A percentile compares a stretch with the other conserved stretches of the same genome.
These are phyloP conservation scores for Periophthalmodon schlosseri DNA, from an alignment of 2,113 vertebrate genomes.

Conservation along the genomic window DNA sequence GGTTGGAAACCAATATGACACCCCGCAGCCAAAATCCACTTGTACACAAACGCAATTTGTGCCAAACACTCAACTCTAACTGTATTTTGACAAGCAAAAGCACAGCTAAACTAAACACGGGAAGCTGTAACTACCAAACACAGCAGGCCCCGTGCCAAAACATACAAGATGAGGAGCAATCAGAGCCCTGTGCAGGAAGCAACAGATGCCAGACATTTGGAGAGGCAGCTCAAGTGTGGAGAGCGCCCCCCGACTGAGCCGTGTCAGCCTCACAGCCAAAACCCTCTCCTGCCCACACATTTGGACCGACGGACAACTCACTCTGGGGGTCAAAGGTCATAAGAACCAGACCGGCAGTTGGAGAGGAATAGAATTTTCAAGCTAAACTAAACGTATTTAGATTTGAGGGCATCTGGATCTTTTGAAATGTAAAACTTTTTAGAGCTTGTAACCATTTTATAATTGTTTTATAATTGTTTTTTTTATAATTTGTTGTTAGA, in stretches of 20 bases:
- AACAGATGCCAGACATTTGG: constrained; percentile 12
- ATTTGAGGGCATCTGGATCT: neutral
- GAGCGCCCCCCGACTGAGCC: neutral
- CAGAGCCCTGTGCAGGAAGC: neutral
- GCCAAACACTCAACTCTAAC: constrained; percentile 6
- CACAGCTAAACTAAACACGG: constrained; percentile 4
- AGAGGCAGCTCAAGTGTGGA: neutral
- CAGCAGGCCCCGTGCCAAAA: constrained; percentile 5
- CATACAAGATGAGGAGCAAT: constrained; percentile 8
- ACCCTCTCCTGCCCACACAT: neutral
- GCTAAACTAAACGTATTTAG: neutral
- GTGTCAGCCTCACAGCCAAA: constrained; percentile 5
- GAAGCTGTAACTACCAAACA: constrained; percentile 7
- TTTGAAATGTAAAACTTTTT: neutral
- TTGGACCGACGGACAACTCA: neutral
- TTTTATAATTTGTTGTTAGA: no score
- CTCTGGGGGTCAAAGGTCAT: neutral
- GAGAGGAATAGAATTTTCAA: neutral
- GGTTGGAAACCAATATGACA: neutral
- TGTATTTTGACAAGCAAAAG: constrained; percentile 9
- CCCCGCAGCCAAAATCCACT: neutral
- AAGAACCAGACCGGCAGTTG: neutral
- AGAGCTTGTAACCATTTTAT: no score
- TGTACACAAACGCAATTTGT: neutral
- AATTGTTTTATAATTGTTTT: no score